phyloP scores from a whole-genome alignment of 2,797 vertebrate genomes.

The Brachymystax lenok region DNA sequence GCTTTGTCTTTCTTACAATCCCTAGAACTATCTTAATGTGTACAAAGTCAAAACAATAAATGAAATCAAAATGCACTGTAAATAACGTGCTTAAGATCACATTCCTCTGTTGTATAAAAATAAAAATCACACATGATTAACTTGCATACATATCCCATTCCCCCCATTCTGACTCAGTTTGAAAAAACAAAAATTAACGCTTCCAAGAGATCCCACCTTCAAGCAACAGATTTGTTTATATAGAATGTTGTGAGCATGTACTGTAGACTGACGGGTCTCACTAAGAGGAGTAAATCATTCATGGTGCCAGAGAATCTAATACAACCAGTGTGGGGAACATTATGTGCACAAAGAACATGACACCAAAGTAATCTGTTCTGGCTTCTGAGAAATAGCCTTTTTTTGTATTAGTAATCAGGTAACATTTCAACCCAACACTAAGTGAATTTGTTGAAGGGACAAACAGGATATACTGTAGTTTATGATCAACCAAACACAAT shows the following conservation, averaged over 20 bases:
- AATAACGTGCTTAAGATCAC: conserved; percentile 63
- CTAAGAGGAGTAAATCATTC: conserved; percentile 48
- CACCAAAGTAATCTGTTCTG: neutral
- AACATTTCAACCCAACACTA: neutral
- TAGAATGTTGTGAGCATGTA: neutral
- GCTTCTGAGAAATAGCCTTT: neutral
- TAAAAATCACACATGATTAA: conserved; percentile 69
- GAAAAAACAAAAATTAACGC: conserved; percentile 76
- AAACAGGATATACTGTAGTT: neutral
- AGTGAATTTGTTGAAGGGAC: neutral
- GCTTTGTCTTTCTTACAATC: conserved; percentile 46
- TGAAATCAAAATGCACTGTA: conserved; percentile 57
- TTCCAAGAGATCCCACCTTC: conserved; percentile 57
- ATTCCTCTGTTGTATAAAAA: conserved; percentile 62
- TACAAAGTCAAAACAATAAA: conserved; percentile 55
- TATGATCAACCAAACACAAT: neutral
- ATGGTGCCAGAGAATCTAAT: neutral
- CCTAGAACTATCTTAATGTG: conserved; percentile 60
- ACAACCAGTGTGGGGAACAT: neutral
- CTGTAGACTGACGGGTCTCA: conserved; percentile 60
- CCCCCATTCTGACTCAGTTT: conserved; percentile 52
- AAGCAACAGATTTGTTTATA: conserved; percentile 14
- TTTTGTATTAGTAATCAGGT: neutral
- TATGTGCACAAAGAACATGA: neutral
- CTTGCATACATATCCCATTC: conserved; percentile 73